Evolutionary conservation across 2,113 vertebrate species (phyloP).

Genomic region (Corvus cornix): DNA sequence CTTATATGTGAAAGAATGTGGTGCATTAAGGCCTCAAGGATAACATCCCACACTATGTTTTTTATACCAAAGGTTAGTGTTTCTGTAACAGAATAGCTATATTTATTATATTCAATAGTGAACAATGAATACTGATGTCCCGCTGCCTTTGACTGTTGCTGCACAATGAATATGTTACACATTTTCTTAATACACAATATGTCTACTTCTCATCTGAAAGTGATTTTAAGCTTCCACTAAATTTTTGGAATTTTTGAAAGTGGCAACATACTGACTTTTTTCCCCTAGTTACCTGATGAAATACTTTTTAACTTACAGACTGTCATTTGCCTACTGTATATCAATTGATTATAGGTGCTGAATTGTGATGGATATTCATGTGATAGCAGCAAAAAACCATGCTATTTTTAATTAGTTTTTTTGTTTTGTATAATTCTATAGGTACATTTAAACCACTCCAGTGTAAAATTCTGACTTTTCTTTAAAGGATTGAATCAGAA

Average conservation of each 20-base stretch:
- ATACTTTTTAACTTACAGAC: neutral
- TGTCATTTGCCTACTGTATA: neutral
- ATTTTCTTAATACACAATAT: neutral
- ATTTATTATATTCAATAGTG: neutral
- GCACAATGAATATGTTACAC: neutral
- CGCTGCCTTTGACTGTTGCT: neutral
- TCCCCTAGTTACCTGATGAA: neutral
- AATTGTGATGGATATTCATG: neutral
- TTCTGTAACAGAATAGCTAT: neutral
- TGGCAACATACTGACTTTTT: neutral
- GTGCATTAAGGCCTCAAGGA: neutral
- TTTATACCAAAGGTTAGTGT: neutral
- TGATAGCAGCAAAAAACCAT: neutral
- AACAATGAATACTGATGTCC: neutral
- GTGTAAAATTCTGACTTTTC: neutral
- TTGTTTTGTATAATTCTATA: neutral
- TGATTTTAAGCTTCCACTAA: conserved; percentile 4
- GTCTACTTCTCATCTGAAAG: neutral
- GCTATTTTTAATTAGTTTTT: neutral
- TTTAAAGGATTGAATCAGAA: neutral
- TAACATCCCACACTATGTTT: neutral
- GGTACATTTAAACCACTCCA: neutral
- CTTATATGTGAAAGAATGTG: neutral
- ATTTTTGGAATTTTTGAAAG: neutral
- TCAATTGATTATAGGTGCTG: neutral